A percentile compares a stretch with the other conserved stretches of the same genome.
These are phyloP conservation scores for Germaria angustata DNA, from an alignment of 2,888 invertebrate species.

Conservation along the genomic window DNA sequence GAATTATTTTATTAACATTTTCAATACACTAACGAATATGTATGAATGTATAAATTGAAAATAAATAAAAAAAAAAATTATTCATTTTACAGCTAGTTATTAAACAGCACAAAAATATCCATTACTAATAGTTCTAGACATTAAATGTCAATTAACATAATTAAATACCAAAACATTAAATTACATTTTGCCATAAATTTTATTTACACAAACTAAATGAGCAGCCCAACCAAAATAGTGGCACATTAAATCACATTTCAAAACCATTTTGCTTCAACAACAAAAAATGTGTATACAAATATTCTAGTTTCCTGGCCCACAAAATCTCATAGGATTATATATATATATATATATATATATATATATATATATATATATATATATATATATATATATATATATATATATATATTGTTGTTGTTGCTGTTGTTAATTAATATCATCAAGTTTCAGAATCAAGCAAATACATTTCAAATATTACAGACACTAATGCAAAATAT, in stretches of 20 bases:
- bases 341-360: too few species aligned
- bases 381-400: too few species aligned
- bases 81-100: neutral
- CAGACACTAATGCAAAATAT: slow-evolving; percentile 15
- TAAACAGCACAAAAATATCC: neutral
- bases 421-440: slow-evolving; percentile 45
- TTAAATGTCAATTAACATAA: slow-evolving; percentile 57
- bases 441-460: slow-evolving; percentile 66
- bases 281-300: neutral
- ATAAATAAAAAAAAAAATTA: neutral
- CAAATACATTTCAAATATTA: neutral
- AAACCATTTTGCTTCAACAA: slow-evolving; percentile 18
- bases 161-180: slow-evolving; percentile 26
- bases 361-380: too few species aligned
- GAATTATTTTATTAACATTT: too few species aligned
- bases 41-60: too few species aligned
- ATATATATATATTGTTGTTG: neutral
- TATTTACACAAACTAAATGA: neutral
- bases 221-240: neutral
- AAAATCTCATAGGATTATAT: slow-evolving; percentile 32
- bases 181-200: slow-evolving; percentile 54
- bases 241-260: slow-evolving; percentile 30
- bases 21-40: too few species aligned
- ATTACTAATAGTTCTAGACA: slow-evolving; percentile 15
- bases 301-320: slow-evolving; percentile 10